phyloP scores from a whole-genome alignment of 1,140 invertebrate genomes.

The Rhagoletis pomonella region DNA sequence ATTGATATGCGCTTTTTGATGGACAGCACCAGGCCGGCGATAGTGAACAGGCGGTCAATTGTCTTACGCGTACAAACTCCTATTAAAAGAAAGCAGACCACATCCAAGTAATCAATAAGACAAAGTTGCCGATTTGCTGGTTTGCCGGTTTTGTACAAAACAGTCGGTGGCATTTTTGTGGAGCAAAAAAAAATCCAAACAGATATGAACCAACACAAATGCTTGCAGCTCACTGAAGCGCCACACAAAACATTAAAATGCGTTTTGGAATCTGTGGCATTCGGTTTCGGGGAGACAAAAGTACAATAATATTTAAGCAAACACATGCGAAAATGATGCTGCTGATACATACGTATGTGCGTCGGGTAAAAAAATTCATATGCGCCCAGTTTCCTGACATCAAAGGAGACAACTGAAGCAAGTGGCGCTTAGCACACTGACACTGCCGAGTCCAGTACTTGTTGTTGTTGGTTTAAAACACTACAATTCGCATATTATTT shows the following conservation, averaged over 20 bases:
- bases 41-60: neutral
- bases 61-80: neutral
- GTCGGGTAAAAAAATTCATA: slow-evolving; percentile 4
- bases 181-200: neutral
- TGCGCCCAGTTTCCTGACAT: slow-evolving; percentile 20
- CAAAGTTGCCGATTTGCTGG: neutral
- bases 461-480: neutral
- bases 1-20: slow-evolving; percentile 56
- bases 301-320: slow-evolving; percentile 36
- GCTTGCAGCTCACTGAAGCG: neutral
- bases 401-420: neutral
- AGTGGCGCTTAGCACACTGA: slow-evolving; percentile 7
- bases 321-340: neutral
- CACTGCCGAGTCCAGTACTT: no score
- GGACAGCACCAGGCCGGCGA: slow-evolving; percentile 30
- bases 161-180: slow-evolving; percentile 1
- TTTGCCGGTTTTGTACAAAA: neutral
- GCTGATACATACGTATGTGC: neutral
- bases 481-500: neutral
- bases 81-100: neutral
- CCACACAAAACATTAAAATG: slow-evolving; percentile 38
- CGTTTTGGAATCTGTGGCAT: slow-evolving; percentile 23
- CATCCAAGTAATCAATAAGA: neutral
- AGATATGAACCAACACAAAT: neutral
- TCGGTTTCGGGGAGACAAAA: slow-evolving; percentile 41